Evolutionary conservation across 2,888 invertebrate species (phyloP).

Genomic region (Podotricha telesiphe): DNA sequence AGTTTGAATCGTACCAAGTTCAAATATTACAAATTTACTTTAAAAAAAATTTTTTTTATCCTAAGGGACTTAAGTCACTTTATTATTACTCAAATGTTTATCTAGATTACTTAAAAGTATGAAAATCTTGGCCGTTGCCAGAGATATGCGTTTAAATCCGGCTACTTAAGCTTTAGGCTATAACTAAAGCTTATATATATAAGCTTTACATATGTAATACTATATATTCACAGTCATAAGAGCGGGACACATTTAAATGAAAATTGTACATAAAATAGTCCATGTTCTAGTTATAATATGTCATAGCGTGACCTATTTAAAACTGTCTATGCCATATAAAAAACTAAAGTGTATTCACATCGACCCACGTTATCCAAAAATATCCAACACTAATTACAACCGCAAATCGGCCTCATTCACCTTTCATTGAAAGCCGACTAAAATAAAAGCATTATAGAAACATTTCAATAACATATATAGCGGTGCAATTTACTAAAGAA

Average conservation of each 20-base stretch:
- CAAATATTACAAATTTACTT: too few species aligned
- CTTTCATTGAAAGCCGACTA: slow-evolving; percentile 20
- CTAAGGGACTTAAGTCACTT: too few species aligned
- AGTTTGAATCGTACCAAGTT: too few species aligned
- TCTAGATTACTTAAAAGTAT: too few species aligned
- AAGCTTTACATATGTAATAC: too few species aligned
- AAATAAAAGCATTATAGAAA: slow-evolving; percentile 24
- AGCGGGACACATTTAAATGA: not conserved
- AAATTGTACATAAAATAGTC: slow-evolving; percentile 3
- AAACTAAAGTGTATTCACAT: not conserved
- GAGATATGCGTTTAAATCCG: too few species aligned
- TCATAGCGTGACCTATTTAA: not conserved
- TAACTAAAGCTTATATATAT: too few species aligned
- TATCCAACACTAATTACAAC: slow-evolving; percentile 18
- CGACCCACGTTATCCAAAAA: slow-evolving; percentile 6
- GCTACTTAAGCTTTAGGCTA: not conserved
- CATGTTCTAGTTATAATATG: not conserved
- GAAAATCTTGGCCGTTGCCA: too few species aligned
- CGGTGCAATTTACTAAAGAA: slow-evolving; percentile 16
- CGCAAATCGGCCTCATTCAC: slow-evolving; percentile 23
- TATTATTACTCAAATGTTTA: too few species aligned
- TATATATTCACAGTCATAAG: not conserved
- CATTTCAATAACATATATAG: slow-evolving; percentile 13
- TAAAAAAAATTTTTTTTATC: too few species aligned
- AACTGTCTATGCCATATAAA: not conserved